Evolutionary conservation across 2,888 invertebrate genomes (phyloP).

Genomic region (Drosophila borealis): DNA sequence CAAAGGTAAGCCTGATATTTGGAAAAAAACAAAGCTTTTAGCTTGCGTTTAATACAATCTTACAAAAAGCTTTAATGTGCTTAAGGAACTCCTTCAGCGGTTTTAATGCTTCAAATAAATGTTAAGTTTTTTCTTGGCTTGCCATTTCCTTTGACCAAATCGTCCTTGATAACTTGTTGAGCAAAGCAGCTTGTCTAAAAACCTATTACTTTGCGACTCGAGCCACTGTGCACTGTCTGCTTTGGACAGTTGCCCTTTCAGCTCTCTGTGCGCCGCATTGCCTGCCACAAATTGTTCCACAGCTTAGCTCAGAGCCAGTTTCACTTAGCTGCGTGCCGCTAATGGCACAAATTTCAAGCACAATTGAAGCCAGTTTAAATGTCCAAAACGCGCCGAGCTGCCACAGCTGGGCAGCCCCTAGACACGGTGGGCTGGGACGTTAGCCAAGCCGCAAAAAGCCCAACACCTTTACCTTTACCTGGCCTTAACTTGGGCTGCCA

Average conservation of each 20-base stretch:
- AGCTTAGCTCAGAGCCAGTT: constrained; percentile 22
- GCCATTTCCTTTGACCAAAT: not conserved
- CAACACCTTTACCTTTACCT: constrained; percentile 26
- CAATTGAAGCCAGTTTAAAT: constrained; percentile 71
- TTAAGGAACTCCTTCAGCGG: not conserved
- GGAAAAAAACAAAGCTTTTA: not conserved
- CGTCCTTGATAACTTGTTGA: constrained; percentile 8
- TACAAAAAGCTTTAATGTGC: not conserved
- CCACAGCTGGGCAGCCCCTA: constrained; percentile 15
- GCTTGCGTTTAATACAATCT: not conserved
- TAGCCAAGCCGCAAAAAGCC: not conserved
- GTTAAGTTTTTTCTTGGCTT: not conserved
- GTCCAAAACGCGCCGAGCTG: constrained; percentile 26
- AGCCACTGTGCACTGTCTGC: constrained; percentile 9
- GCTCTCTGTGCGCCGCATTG: not conserved
- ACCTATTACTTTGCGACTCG: not conserved
- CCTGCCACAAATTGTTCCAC: constrained; percentile 3
- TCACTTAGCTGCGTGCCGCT: constrained; percentile 55
- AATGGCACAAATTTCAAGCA: constrained; percentile 73
- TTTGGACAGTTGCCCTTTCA: constrained; percentile 9
- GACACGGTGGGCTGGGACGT: no score
- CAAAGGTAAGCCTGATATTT: no score
- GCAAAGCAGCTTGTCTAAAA: constrained; percentile 1
- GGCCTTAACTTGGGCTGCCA: not conserved
- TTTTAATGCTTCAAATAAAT: constrained; percentile 3